Conservation (phyloP, 1,140 invertebrate species). For the Archivesica marissinica region DNA sequence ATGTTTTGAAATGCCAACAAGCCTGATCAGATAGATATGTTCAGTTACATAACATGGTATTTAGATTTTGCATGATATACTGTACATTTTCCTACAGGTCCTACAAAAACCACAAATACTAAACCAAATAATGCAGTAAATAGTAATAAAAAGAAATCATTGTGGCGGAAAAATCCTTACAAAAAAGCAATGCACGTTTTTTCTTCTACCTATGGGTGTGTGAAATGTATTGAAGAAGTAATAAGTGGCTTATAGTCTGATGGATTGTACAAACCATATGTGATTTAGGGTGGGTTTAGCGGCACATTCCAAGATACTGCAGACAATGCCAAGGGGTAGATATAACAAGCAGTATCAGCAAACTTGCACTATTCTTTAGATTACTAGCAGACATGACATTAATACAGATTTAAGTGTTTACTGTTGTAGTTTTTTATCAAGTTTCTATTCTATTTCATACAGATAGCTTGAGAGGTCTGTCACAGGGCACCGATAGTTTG, state of each 20-base stretch:
- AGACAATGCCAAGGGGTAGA: constrained; percentile 1
- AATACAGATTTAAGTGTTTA: constrained; percentile 16
- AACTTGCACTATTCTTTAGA: not conserved
- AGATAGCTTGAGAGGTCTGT: not conserved
- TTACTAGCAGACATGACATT: not conserved
- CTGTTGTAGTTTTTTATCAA: not conserved
- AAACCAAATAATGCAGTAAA: not conserved
- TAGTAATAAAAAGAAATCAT: not conserved
- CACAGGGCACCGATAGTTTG: not conserved
- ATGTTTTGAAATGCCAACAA: not conserved
- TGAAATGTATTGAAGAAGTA: not conserved
- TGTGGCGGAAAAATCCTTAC: not conserved
- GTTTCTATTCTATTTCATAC: not conserved
- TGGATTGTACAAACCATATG: not conserved
- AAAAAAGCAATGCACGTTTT: not conserved
- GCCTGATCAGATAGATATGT: not conserved
- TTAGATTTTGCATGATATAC: not conserved
- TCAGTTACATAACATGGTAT: not conserved
- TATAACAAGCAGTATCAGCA: not conserved
- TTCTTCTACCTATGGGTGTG: not conserved
- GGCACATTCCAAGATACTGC: not conserved
- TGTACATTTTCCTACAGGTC: not conserved
- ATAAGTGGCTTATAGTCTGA: not conserved
- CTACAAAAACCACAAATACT: not conserved
- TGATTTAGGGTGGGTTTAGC: not conserved